Evolutionary conservation across 2,888 invertebrate species (phyloP), one percentile per base, ranked within the genome.

Genomic region (Eledona agricola): DNA sequence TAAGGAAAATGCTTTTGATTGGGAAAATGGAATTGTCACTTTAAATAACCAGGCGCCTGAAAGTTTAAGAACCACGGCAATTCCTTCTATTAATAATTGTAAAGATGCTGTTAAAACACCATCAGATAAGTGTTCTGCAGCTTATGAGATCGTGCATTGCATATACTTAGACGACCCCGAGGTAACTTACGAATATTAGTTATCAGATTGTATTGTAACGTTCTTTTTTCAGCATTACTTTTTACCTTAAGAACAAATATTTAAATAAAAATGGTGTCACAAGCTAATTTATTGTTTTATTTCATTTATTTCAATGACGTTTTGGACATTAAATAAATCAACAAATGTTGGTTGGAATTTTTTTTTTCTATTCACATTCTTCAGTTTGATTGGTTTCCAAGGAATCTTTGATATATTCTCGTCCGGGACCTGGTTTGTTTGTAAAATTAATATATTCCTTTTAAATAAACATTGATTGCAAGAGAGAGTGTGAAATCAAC

Each of bases 61-160:
- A 76, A 19, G 79, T 76, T 1, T 79, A 75, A 52, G 73, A 77
- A 40, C 78, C 75, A 58, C 78, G 3, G 73, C 78, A 0, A 78
- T 76, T 52, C 75, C 69, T 46, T 78, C 80, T 1, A 64, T 82
- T 3, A 70, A 73, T 1, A 75, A 79, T 19, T 83, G 83, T 64
- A 78, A 70, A 62, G 78, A 80, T 76, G 70, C 78, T 56, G 74
- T 57, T 20, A 59, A 60, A 31, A 65, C 62, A 5, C 35, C 62
- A 1, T 79, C 79, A 59, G 82, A 83, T 59, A 67, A 78, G 25
- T 83, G 82, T 65, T 78, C 78, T 47, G 78, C 78, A 6, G 76
- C 80, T 2, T 81, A 78, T 65, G 73, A 80, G 59, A 57, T 78
- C 1, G 76, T 80, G 1, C 79, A 81, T 64, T 83, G 83, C 62